These are phyloP conservation scores for Tachyglossus aculeatus DNA, from an alignment of 2,797 vertebrate species.

Conservation along the genomic window DNA sequence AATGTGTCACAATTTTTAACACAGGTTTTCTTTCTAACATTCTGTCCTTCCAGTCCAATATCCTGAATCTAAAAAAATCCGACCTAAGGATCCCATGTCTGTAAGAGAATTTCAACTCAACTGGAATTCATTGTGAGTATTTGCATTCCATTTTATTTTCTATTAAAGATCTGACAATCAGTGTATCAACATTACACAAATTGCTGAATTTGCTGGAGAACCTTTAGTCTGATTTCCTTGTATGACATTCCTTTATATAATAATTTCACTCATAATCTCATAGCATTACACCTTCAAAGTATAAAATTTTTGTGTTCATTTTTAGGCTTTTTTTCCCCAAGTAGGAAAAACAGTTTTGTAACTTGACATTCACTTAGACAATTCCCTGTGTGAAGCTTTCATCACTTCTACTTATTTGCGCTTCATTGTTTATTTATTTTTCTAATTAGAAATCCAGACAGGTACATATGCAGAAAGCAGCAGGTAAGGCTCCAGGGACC, in stretches of 20 bases:
- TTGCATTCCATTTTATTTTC: background rate
- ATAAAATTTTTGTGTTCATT: background rate
- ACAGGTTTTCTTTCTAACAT: no score
- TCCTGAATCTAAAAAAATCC: no score
- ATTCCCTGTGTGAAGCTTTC: conserved; percentile 20
- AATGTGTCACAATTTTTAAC: no score
- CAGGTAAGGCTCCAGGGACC: conserved; percentile 23
- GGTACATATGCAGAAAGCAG: conserved; percentile 7
- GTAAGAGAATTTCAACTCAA: background rate
- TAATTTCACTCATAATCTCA: background rate
- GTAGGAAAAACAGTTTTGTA: background rate
- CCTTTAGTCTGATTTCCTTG: background rate
- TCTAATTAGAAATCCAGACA: conserved; percentile 55
- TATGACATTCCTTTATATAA: background rate
- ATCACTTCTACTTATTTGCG: conserved; percentile 40
- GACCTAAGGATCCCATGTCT: background rate
- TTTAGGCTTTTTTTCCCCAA: background rate
- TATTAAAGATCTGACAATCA: background rate
- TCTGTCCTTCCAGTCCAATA: no score
- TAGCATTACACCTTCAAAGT: background rate
- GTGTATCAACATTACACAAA: background rate
- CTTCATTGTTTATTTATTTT: conserved; percentile 62
- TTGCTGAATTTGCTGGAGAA: background rate
- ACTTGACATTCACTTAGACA: conserved; percentile 15
- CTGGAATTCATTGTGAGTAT: background rate